These are phyloP conservation scores for Watsonalla cultraria DNA, from an alignment of 2,888 invertebrate genomes.

Conservation along the genomic window DNA sequence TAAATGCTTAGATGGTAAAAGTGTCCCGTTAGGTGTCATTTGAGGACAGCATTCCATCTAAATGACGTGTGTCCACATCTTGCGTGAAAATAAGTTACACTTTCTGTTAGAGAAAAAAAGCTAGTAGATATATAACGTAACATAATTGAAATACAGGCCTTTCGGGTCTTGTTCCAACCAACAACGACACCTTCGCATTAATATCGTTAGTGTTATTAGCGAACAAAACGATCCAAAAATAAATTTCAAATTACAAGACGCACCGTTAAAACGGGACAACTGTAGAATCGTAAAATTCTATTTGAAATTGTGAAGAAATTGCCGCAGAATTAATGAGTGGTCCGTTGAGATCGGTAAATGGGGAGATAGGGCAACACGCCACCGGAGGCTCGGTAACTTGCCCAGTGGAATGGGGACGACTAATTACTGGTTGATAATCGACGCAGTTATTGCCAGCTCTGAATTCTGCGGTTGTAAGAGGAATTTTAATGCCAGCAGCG, in stretches of 20 bases:
- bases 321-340: conserved; percentile 27
- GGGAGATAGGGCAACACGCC: conserved; percentile 9
- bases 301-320: conserved; percentile 29
- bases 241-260: conserved; percentile 16
- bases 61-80: too few species aligned
- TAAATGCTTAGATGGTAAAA: too few species aligned
- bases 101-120: too few species aligned
- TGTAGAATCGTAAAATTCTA: conserved; percentile 25
- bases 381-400: conserved; percentile 14
- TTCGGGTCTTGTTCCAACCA: too few species aligned
- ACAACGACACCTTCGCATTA: background rate
- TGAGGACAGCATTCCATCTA: too few species aligned
- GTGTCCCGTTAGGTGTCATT: too few species aligned
- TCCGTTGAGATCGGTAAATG: conserved; percentile 6
- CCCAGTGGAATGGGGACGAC: conserved; percentile 13
- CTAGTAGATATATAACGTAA: too few species aligned
- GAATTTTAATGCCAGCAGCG: background rate
- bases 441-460: conserved; percentile 16
- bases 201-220: background rate
- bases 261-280: conserved; percentile 7
- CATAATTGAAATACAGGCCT: too few species aligned
- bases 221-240: conserved; percentile 5
- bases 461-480: conserved; percentile 1
- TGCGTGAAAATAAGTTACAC: too few species aligned
- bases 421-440: conserved; percentile 29